Percentiles rank a stretch among this genome's conserved stretches.
phyloP scores from a whole-genome alignment of 2,888 invertebrate species.

The Alloscopus bannaensis region DNA sequence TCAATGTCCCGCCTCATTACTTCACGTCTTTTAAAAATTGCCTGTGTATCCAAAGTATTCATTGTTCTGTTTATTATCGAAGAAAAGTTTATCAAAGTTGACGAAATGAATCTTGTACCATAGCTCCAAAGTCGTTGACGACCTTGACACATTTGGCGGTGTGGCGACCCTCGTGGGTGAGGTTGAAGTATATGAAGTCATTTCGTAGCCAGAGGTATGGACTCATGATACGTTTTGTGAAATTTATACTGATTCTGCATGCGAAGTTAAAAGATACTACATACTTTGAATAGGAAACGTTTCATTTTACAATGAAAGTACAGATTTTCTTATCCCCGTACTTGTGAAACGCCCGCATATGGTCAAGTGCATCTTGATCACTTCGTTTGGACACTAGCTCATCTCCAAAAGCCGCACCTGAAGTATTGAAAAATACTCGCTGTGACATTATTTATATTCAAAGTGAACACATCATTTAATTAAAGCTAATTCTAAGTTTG shows the following conservation, averaged over 20 bases:
- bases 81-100: no score
- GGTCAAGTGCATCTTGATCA: constrained; percentile 30
- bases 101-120: no score
- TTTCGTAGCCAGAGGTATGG: constrained; percentile 36
- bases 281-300: no score
- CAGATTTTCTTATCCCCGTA: no score
- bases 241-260: constrained; percentile 14
- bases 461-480: no score
- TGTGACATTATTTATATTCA: no score
- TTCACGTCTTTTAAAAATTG: no score
- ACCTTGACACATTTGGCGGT: neutral
- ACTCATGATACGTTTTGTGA: constrained; percentile 18
- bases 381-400: neutral
- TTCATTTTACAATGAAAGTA: no score
- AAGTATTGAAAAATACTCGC: no score
- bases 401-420: constrained; percentile 39
- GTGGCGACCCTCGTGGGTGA: constrained; percentile 19
- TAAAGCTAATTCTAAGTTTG: neutral
- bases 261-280: neutral
- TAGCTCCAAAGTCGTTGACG: constrained; percentile 17
- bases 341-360: constrained; percentile 34
- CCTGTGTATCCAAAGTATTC: no score
- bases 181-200: constrained; percentile 42
- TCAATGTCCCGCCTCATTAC: no score
- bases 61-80: no score